Conservation (phyloP, 2,797 vertebrate genomes). For the Huso huso region DNA sequence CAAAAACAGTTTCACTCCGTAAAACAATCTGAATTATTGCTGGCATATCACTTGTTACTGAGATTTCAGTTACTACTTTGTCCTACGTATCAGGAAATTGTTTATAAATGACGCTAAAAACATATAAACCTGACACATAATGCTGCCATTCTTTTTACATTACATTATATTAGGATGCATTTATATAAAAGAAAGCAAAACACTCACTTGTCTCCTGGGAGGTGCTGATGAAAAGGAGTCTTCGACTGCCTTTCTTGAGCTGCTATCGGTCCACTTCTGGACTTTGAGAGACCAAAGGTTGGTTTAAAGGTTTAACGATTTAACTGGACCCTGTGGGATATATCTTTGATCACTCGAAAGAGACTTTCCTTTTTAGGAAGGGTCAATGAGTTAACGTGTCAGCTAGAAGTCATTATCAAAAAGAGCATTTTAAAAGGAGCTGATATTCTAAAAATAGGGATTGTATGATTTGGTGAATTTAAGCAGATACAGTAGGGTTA, state of each 20-base stretch:
- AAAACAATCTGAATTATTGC: slow-evolving; percentile 7
- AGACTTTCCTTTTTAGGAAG: neutral
- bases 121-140: too few relatives aligned
- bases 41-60: neutral
- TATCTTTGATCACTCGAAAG: neutral
- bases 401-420: neutral
- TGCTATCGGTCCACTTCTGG: slow-evolving; percentile 50
- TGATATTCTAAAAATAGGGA: neutral
- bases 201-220: slow-evolving; percentile 46
- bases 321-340: slow-evolving; percentile 50
- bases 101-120: too few relatives aligned
- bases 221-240: slow-evolving; percentile 32
- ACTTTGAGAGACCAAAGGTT: slow-evolving; percentile 87
- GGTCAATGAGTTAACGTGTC: neutral
- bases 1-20: slow-evolving; percentile 35
- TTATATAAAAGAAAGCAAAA: neutral
- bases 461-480: neutral
- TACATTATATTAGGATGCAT: neutral
- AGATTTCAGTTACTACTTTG: neutral
- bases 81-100: neutral
- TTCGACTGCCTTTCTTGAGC: slow-evolving; percentile 29
- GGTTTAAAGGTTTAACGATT: slow-evolving; percentile 87
- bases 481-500: neutral
- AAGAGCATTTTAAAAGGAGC: neutral
- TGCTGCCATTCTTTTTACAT: neutral